phyloP scores from a whole-genome alignment of 2,888 invertebrate species.

The Crepidodera aurea region DNA sequence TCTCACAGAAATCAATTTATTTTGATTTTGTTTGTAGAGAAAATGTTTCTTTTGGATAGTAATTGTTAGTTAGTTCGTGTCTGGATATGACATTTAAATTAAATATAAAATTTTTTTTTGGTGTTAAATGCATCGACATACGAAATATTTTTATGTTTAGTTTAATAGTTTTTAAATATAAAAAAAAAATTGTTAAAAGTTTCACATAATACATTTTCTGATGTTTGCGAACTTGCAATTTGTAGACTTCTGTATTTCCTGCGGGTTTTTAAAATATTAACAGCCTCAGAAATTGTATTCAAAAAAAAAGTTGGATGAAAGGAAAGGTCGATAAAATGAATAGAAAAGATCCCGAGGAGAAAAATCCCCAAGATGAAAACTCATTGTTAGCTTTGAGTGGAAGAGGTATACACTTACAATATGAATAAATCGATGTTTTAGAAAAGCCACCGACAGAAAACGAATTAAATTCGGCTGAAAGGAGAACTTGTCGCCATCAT shows the following conservation, averaged over 20 bases:
- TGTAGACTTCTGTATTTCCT: too few species aligned
- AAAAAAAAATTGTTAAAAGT: too few species aligned
- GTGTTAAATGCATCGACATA: too few species aligned
- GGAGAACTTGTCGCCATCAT: conserved; percentile 37
- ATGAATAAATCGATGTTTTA: conserved; percentile 41
- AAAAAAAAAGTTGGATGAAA: background rate
- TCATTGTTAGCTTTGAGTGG: conserved; percentile 24
- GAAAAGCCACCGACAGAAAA: conserved; percentile 47
- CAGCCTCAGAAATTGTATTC: too few species aligned
- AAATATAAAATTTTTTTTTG: too few species aligned
- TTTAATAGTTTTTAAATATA: too few species aligned
- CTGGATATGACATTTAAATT: background rate
- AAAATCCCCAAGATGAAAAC: conserved; percentile 25
- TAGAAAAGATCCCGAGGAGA: conserved; percentile 13
- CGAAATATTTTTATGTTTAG: too few species aligned
- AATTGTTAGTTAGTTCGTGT: background rate
- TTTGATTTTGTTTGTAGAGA: conserved; percentile 22
- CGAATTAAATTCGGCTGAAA: conserved; percentile 59
- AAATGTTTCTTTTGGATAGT: conserved; percentile 14
- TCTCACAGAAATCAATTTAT: conserved; percentile 22
- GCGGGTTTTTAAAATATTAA: too few species aligned
- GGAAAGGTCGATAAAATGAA: conserved; percentile 10
- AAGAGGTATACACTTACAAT: conserved; percentile 38
- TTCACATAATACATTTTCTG: too few species aligned
- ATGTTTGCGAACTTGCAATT: too few species aligned